Conservation (phyloP, 2,797 vertebrate genomes). For the Hapalemur alaotrensis region DNA sequence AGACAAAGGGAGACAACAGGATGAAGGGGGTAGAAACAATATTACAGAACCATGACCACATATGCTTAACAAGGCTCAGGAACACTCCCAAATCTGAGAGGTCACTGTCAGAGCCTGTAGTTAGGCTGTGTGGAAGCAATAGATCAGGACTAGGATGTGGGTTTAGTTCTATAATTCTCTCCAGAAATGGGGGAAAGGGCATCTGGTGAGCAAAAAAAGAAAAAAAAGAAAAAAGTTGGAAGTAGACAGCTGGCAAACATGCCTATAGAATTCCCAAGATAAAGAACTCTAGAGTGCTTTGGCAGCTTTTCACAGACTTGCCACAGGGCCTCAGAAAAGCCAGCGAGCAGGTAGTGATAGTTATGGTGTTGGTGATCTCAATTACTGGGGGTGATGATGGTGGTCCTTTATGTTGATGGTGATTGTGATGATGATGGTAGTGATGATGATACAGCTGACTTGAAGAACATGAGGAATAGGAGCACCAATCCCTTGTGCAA, state of each 20-base stretch:
- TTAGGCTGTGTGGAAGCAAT: neutral
- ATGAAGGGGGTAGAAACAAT: neutral
- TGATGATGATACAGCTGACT: neutral
- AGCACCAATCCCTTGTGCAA: neutral
- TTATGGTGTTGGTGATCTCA: neutral
- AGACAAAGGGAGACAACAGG: neutral
- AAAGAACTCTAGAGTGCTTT: neutral
- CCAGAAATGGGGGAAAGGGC: neutral
- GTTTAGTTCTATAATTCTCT: conserved; percentile 26
- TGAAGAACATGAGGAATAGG: neutral
- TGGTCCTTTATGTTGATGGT: neutral
- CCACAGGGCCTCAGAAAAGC: neutral
- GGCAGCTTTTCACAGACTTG: neutral
- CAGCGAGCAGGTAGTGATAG: neutral
- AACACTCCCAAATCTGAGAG: neutral
- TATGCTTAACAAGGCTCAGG: neutral
- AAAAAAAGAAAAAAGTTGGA: neutral
- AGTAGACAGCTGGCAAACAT: neutral
- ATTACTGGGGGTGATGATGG: too few species aligned
- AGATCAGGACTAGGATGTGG: neutral
- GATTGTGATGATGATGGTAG: neutral
- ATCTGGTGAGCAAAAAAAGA: neutral
- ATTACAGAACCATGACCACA: neutral
- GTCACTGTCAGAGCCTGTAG: neutral
- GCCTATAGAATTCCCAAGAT: neutral